Evolutionary conservation across 2,797 vertebrate species (phyloP), one percentile per base, ranked within the genome.

Genomic region (Sebastes matsubarae): DNA sequence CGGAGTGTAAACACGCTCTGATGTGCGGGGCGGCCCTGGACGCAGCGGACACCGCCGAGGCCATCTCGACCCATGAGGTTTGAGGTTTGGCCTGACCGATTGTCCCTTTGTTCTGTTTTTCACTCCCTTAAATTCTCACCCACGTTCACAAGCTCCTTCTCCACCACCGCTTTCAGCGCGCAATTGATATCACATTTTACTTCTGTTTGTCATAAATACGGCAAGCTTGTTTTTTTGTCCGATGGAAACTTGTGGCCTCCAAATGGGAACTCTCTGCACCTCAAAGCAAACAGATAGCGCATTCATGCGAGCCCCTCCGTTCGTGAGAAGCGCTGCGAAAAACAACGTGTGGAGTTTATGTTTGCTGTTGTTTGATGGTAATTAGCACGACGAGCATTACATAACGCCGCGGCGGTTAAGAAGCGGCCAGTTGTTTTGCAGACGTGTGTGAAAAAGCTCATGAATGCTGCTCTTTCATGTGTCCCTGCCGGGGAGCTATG

Each of bases 401-500:
- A 32, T 83, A 88, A 85, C 73, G 20, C 20, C 10, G 77, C 4
- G 18, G 57, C 75, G 50, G 77, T 74, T 76, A 63, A 91, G 80
- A 92, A 90, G 74, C 16, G 12, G 78, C 50, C 80, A 46, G 82
- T 93, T 92, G 90, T 94, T 93, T 88, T 78, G 82, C 81, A 77
- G 82, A 83, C 76, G 72, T 80, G 84, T 92, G 88, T 85, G 77
- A 88, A 84, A 82, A 79, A 55, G 60, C 89, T 82, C 55, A 91
- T 95, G 93, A 96, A 95, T 91, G 89, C 84, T 8, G 88, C 87
- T 18, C 87, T 95, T 94, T 94, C 85, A 94, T 94, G 81, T 89
- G 77, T 75, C 66, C 18, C 74, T 88, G 79, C 60, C 65, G 59
- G 46, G 50, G 60, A 72, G 81, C 81, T 80, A 18, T 68, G 85